Conservation (phyloP, 1,140 invertebrate genomes). For the Zelostemma sp. region DNA sequence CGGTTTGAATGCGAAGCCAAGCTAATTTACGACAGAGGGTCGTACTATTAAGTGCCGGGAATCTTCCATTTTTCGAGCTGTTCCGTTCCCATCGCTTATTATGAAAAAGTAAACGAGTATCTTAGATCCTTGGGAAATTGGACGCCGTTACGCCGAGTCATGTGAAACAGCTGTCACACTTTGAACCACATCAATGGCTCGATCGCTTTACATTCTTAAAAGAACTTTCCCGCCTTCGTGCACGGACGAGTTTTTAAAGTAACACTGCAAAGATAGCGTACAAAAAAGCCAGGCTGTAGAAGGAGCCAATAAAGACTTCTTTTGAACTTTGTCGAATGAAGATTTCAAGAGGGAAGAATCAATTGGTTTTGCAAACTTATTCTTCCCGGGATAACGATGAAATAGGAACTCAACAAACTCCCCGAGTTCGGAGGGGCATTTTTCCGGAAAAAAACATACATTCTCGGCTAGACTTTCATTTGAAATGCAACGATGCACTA, state of each 20-base stretch:
- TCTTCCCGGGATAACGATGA: neutral
- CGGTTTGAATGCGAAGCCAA: too few species aligned
- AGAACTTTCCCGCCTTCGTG: constrained; percentile 1
- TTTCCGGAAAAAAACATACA: neutral
- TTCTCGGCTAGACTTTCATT: neutral
- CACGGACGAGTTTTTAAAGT: neutral
- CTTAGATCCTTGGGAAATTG: too few species aligned
- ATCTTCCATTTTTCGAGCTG: constrained; percentile 58
- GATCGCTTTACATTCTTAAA: constrained; percentile 2
- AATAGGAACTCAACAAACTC: neutral
- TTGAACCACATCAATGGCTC: constrained; percentile 11
- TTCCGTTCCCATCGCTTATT: constrained; percentile 43
- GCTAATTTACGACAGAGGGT: constrained; percentile 53
- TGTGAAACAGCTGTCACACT: constrained; percentile 53
- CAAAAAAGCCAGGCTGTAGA: too few species aligned
- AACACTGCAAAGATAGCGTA: neutral
- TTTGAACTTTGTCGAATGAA: too few species aligned
- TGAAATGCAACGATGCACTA: neutral
- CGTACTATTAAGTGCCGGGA: constrained; percentile 27
- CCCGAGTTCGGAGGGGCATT: neutral
- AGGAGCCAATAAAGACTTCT: too few species aligned
- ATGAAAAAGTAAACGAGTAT: constrained; percentile 53
- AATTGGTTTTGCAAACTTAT: neutral
- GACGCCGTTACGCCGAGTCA: constrained; percentile 39
- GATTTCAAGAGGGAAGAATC: too few species aligned